A percentile compares a stretch with the other conserved stretches of the same genome.
phyloP scores from a whole-genome alignment of 2,113 vertebrate genomes.

The Anolis carolinensis region DNA sequence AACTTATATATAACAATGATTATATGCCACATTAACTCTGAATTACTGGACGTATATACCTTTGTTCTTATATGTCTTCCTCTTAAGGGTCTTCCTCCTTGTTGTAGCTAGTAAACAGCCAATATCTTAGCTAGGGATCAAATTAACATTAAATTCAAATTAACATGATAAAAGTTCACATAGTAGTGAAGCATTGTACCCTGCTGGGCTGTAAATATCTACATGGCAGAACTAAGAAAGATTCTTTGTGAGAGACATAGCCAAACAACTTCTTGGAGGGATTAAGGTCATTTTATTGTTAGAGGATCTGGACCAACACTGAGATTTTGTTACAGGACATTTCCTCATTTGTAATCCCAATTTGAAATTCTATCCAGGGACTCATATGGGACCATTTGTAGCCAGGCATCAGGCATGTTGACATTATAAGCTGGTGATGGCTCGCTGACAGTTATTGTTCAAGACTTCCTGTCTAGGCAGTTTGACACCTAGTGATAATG shows the following conservation, averaged over 20 bases:
- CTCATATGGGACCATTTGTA: conserved; percentile 35
- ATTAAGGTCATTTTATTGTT: not conserved
- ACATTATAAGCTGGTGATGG: conserved; percentile 20
- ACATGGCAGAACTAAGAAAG: conserved; percentile 4
- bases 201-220: conserved; percentile 34
- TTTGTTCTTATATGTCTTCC: not conserved
- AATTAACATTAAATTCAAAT: conserved; percentile 5
- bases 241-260: conserved; percentile 7
- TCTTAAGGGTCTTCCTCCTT: not conserved
- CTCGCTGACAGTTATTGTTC: conserved; percentile 4
- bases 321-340: conserved; percentile 33
- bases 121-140: not conserved
- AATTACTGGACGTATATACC: not conserved
- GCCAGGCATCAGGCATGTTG: conserved; percentile 30
- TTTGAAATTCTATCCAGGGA: conserved; percentile 41
- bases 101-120: not conserved
- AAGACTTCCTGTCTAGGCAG: not conserved
- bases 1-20: not conserved
- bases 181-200: not conserved
- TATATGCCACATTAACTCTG: not conserved
- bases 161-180: not conserved
- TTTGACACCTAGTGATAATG: not conserved
- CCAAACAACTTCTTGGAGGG: conserved; percentile 21
- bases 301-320: not conserved
- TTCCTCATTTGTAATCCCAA: conserved; percentile 35